Percentiles rank a stretch among this genome's conserved stretches.
Evolutionary conservation across 2,113 vertebrate species (phyloP).

Genomic region (Canis aureus): DNA sequence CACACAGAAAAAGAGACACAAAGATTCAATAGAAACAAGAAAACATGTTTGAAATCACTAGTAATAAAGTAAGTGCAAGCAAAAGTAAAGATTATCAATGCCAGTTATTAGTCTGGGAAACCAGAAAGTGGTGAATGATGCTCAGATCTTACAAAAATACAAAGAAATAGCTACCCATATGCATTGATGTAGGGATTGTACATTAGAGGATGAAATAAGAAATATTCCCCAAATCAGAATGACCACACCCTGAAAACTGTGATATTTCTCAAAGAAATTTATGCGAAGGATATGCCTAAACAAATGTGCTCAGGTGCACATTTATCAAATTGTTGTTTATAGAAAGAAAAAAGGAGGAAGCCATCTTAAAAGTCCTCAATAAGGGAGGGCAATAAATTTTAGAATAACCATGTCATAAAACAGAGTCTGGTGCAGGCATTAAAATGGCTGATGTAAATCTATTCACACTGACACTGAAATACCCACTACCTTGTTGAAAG

Average conservation of each 20-base stretch:
- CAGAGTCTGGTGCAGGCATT: neutral
- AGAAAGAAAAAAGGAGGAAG: neutral
- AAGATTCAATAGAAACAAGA: neutral
- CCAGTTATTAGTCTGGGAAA: neutral
- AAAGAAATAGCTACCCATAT: neutral
- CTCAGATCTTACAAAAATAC: neutral
- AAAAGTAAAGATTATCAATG: neutral
- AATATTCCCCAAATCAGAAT: neutral
- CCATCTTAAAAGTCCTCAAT: neutral
- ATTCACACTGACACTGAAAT: neutral
- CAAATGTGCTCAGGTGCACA: neutral
- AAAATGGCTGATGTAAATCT: neutral
- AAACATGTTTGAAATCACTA: neutral
- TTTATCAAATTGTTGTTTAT: neutral
- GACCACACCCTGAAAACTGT: neutral
- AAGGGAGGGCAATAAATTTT: constrained; percentile 17
- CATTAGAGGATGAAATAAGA: neutral
- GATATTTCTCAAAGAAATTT: neutral
- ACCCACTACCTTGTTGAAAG: neutral
- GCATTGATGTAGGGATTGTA: neutral
- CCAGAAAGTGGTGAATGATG: neutral
- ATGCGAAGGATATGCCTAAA: neutral
- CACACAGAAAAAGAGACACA: neutral
- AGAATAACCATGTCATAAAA: neutral
- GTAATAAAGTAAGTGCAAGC: neutral